Evolutionary conservation across 2,113 vertebrate species (phyloP), one percentile per base, ranked within the genome.

Genomic region (Pogona vitticeps): DNA sequence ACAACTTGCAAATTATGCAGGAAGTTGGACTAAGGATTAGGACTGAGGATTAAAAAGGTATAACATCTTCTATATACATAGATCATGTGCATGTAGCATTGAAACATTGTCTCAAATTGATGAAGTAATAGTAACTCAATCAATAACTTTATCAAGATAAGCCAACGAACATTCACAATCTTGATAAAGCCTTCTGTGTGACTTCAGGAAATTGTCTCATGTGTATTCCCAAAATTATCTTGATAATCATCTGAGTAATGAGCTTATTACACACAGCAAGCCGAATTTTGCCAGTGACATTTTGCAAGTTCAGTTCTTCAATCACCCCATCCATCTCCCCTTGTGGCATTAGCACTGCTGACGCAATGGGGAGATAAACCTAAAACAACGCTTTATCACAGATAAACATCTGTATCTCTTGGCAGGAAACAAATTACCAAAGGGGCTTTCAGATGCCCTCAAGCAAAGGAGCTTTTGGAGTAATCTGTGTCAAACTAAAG

Each of bases 371-470:
- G 92, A 68, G 91, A 90, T 82, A 86, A 89, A 91, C 88, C 78
- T 2, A 90, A 86, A 91, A 65, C 86, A 90, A 1, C 58, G n/a
- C 46, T 90, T 91, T 87, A 92, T 95, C 89, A 78, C 78, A 80
- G 33, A 58, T 80, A 86, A 94, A 84, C 89, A 85, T 87, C 88
- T 80, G 73, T 91, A 79, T 90, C 68, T 90, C 90, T 85, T 21
- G 0, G 89, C 82, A 80, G 63, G 92, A 94, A 93, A 91, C 42
- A 88, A 93, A 93, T 63, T 89, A 88, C 90, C 65, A 82, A 80
- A 76, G 72, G 88, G 87, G 52, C 87, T 93, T 88, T 83, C 65
- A 85, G 83, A 85, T 84, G 71, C n/a, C 91, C 89, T 83, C 77
- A 73, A 92, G 86, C n/a, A 85, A 81, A 88, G 75, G 82, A 90